Base-by-base conservation (phyloP, 2,797 vertebrate genomes). In the Artibeus lituratus region DNA sequence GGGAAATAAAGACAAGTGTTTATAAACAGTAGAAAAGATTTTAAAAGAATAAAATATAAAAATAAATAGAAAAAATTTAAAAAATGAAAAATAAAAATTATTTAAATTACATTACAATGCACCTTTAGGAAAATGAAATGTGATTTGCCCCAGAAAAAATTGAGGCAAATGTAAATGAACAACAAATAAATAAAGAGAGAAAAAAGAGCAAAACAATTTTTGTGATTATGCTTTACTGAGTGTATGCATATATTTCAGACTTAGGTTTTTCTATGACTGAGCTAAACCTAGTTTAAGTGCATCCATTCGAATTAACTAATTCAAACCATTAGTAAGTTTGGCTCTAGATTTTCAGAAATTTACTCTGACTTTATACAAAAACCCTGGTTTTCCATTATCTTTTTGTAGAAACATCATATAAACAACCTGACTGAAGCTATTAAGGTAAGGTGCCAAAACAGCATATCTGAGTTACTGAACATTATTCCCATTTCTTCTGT, bases 401-500 rank as follows among this genome's bases (percentile, higher is more conserved):
- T 7, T 93, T 89, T 87, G 29, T 92, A 62, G 84, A 90, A 90
- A 78, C 80, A 69, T 55, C 73, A 59, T 83, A 86, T 72, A 55
- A 74, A 74, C 19, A 49, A 73, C 18, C 47, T 92, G 72, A 93
- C 59, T 90, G 32, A 96, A 77, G 18, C 35, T 87, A 42, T 89
- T 88, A 90, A 93, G 37, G 24, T 42, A 77, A 85, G 16, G 21
- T 19, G 5, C 70, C 84, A 32, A 93, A 90, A 87, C 57, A 93
- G 72, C 26, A 18, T 82, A 74, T 82, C 42, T 80, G 77, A 72
- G 53, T 95, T 93, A 86, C 29, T 94, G 35, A 69, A 78, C 4
- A 87, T 86, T 96, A 95, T 95, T 90, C 18, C 49, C 89, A 53
- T 39, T 65, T 91, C 24, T 19, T 72, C 55, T 62, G 18, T 74